Conservation (phyloP, 2,888 invertebrate species). For the Eremobia ochroleuca region DNA sequence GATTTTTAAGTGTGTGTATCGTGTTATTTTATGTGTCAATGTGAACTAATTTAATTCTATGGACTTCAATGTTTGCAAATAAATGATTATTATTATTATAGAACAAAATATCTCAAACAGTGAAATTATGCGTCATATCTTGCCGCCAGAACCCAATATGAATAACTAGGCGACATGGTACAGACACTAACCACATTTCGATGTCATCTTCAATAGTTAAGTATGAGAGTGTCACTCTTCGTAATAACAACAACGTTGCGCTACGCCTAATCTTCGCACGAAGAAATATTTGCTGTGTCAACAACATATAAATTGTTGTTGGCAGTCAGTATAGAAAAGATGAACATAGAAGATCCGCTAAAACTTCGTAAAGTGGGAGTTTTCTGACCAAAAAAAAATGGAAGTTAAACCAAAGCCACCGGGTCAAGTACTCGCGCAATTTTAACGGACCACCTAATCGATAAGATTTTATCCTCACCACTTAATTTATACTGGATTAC, state of each 20-base stretch:
- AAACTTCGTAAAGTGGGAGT: neutral
- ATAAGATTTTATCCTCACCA: neutral
- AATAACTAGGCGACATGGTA: neutral
- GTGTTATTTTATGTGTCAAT: too few species aligned
- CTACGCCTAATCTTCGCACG: conserved; percentile 46
- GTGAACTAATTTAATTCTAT: too few species aligned
- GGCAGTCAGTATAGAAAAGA: neutral
- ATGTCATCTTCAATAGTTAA: conserved; percentile 9
- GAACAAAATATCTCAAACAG: neutral
- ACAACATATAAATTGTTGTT: conserved; percentile 50
- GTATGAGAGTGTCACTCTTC: conserved; percentile 19
- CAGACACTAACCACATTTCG: conserved; percentile 11
- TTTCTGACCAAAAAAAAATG: neutral
- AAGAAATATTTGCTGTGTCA: conserved; percentile 61
- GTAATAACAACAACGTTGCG: conserved; percentile 39
- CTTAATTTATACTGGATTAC: too few species aligned
- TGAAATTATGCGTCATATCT: neutral
- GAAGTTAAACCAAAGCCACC: neutral
- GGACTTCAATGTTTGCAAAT: too few species aligned
- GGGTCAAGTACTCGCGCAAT: neutral
- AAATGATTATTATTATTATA: too few species aligned
- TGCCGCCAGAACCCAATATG: neutral
- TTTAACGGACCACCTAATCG: neutral
- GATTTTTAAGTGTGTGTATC: too few species aligned
- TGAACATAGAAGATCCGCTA: conserved; percentile 11